Conservation (phyloP, 1,140 invertebrate genomes). For the Apis florea region DNA sequence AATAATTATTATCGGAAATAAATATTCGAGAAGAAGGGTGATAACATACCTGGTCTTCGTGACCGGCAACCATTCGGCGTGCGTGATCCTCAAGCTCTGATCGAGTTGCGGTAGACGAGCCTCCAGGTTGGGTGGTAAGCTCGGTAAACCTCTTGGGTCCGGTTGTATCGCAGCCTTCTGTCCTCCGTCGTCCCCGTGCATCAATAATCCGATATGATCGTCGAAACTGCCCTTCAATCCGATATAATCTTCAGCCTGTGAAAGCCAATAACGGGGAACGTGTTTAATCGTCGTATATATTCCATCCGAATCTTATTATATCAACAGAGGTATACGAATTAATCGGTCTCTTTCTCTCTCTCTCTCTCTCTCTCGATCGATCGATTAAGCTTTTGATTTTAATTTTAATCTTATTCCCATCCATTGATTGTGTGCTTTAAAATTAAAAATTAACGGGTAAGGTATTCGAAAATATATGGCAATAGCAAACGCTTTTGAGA, state of each 20-base stretch:
- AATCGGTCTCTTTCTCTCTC: too few relatives aligned
- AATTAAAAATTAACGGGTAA: too few relatives aligned
- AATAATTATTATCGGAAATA: neutral
- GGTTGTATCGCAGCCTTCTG: constrained; percentile 67
- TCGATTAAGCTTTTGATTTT: too few relatives aligned
- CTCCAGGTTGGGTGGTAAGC: constrained; percentile 75
- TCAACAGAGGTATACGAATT: too few relatives aligned
- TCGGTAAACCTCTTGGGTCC: constrained; percentile 73
- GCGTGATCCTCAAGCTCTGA: constrained; percentile 73
- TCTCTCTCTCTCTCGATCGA: too few relatives aligned
- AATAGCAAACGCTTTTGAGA: too few relatives aligned
- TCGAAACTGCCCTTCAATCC: constrained; percentile 77
- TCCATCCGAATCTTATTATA: too few relatives aligned
- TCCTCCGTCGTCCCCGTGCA: constrained; percentile 65
- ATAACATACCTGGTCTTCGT: constrained; percentile 76
- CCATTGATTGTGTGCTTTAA: too few relatives aligned
- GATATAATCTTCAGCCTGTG: constrained; percentile 77
- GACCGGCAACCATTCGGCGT: constrained; percentile 79
- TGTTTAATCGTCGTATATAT: neutral
- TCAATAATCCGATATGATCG: constrained; percentile 75
- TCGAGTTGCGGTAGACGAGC: constrained; percentile 74
- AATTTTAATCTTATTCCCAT: too few relatives aligned
- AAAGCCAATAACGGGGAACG: constrained; percentile 18
- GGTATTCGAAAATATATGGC: too few relatives aligned
- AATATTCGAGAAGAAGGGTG: neutral